Evolutionary conservation across 2,888 invertebrate genomes (phyloP).

Genomic region (Agonopterix alstromeriana): DNA sequence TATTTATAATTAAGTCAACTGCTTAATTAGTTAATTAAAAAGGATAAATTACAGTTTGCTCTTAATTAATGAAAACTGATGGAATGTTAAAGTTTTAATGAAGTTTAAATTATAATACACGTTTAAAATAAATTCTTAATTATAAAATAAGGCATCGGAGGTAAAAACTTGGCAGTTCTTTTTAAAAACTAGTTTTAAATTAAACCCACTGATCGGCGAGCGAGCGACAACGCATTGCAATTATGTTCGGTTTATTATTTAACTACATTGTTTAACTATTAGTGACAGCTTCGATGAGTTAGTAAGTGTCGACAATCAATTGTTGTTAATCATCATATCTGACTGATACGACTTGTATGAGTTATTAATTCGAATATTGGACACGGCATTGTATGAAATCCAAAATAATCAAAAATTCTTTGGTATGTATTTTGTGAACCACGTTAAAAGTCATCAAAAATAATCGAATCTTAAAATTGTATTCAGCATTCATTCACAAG

Average conservation of each 20-base stretch:
- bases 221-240: constrained; percentile 24
- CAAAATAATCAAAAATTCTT: no score
- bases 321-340: constrained; percentile 44
- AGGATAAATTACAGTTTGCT: no score
- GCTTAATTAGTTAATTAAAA: no score
- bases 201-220: constrained; percentile 8
- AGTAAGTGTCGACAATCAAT: constrained; percentile 27
- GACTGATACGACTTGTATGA: constrained; percentile 8
- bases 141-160: background rate
- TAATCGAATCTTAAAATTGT: no score
- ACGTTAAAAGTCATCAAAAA: no score
- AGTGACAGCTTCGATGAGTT: constrained; percentile 15
- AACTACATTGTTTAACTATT: constrained; percentile 6
- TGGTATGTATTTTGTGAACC: no score
- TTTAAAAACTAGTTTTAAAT: background rate
- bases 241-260: constrained; percentile 27
- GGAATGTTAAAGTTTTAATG: no score
- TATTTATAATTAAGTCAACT: no score
- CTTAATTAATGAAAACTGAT: no score
- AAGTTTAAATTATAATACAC: background rate
- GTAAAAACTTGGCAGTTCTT: constrained; percentile 2
- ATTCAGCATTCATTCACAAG: no score
- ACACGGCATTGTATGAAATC: no score
- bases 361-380: no score
- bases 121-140: background rate